A percentile compares a stretch with the other conserved stretches of the same genome.
Evolutionary conservation across 92 coral and sea anemone genomes (phyloP).

Genomic region (Pocillopora meandrina): DNA sequence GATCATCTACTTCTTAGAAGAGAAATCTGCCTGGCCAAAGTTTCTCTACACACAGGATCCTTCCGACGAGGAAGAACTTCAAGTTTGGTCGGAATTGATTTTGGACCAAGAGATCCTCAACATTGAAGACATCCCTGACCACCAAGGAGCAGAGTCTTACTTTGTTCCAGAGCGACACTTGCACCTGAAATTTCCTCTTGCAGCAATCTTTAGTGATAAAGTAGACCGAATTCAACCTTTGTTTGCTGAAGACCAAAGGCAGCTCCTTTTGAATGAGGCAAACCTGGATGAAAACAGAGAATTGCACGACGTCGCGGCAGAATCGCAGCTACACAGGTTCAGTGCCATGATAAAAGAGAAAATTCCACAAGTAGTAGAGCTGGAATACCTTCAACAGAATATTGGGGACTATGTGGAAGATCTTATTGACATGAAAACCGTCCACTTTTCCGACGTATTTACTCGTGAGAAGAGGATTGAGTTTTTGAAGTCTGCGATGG

Average conservation of each 20-base stretch:
- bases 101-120: conserved; percentile 55
- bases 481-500: conserved; percentile 70
- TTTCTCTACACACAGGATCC: conserved; percentile 6
- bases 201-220: conserved; percentile 65
- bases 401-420: conserved; percentile 73
- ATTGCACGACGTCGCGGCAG: conserved; percentile 40
- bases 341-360: conserved; percentile 59
- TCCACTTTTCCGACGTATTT: conserved; percentile 52
- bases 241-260: conserved; percentile 74
- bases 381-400: conserved; percentile 38
- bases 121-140: conserved; percentile 71
- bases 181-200: conserved; percentile 70
- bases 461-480: conserved; percentile 64
- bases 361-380: conserved; percentile 65
- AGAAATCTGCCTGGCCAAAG: conserved; percentile 83
- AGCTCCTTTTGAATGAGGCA: conserved; percentile 59
- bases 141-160: conserved; percentile 82
- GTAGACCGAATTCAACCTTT: conserved; percentile 72
- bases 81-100: conserved; percentile 62
- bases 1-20: conserved; percentile 87
- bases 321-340: conserved; percentile 54
- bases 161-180: conserved; percentile 51
- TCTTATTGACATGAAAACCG: conserved; percentile 76
- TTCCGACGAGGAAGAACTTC: conserved; percentile 41
- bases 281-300: conserved; percentile 73